Base-by-base conservation (phyloP, 92 coral and sea anemone species). In the Porites rus region DNA sequence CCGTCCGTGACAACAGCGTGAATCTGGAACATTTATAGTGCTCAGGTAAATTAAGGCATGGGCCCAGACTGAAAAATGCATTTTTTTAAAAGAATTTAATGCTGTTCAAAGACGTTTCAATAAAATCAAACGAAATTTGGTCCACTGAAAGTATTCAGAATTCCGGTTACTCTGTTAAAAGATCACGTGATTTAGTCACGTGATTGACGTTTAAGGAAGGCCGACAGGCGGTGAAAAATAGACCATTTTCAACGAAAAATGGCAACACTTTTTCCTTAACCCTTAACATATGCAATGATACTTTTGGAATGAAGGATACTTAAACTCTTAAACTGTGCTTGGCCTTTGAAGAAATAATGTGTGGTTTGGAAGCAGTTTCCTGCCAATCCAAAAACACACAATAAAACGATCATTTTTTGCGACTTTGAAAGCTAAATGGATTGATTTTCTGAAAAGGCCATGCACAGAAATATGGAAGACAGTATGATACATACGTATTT, bases 211-310 rank as follows among this genome's bases (percentile, higher is more conserved):
- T 75, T 20, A 54, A 75, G 79, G 79, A 53, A 20, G 5, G 65
- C 38, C 65, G 52, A 75, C 24, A 53, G 10, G 67, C 6, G 65
- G 14, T 75, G 65, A 75, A 52, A 74, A 74, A 51, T n/a, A 51
- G 64, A 2, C 63, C 7, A 74, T 51, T 76, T 75, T 75, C 19
- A 76, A 76, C 25, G 16, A 76, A 18, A 56, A 76, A 76, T 76
- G 80, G 69, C 80, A 76, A 76, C 80, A 60, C 80, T 76, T 76
- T 76, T 58, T 76, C 67, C 28, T 51, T 25, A 56, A 21, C 20
- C 19, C 31, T 72, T 72, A 4, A 72, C 14, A 72, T 38, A 72
- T 12, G n/a, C 59, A 72, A 72, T 72, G 54, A 10, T 72, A 72
- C 54, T 28, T 10, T 72, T 11, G 25, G 50, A 72, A 25, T 58